These are phyloP conservation scores for Lophochroa leadbeateri DNA, from an alignment of 2,113 vertebrate genomes.

Conservation along the genomic window DNA sequence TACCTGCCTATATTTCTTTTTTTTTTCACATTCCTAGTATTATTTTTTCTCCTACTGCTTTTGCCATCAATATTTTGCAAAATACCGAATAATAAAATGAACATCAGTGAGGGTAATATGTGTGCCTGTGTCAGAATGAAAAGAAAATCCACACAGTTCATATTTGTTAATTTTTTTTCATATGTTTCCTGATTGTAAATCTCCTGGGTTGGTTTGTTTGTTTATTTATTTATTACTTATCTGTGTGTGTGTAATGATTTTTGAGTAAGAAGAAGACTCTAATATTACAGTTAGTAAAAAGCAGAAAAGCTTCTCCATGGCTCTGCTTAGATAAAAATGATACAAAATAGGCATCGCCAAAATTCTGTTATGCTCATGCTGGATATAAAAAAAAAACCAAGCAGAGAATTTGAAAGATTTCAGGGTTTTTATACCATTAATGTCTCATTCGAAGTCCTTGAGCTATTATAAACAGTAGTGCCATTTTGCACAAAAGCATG, in stretches of 20 bases:
- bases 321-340: conserved; percentile 28
- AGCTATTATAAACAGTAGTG: conserved; percentile 22
- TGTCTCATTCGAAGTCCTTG: conserved; percentile 13
- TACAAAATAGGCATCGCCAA: conserved; percentile 13
- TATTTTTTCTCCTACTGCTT: conserved; percentile 38
- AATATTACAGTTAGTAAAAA: neutral
- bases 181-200: neutral
- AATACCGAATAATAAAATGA: conserved; percentile 10
- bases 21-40: neutral
- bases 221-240: neutral
- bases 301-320: conserved; percentile 1
- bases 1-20: conserved; percentile 50
- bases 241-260: neutral
- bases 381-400: conserved; percentile 4
- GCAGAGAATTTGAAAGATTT: conserved; percentile 1
- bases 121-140: neutral
- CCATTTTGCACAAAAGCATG: conserved; percentile 6
- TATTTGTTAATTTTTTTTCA: conserved; percentile 32
- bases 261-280: neutral
- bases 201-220: neutral
- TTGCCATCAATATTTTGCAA: conserved; percentile 45
- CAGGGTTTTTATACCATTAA: conserved; percentile 1
- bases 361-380: conserved; percentile 3
- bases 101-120: neutral
- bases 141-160: neutral